Percentiles rank a stretch among this genome's conserved stretches.
Evolutionary conservation across 2,797 vertebrate genomes (phyloP).

Genomic region (Thaleichthys pacificus): DNA sequence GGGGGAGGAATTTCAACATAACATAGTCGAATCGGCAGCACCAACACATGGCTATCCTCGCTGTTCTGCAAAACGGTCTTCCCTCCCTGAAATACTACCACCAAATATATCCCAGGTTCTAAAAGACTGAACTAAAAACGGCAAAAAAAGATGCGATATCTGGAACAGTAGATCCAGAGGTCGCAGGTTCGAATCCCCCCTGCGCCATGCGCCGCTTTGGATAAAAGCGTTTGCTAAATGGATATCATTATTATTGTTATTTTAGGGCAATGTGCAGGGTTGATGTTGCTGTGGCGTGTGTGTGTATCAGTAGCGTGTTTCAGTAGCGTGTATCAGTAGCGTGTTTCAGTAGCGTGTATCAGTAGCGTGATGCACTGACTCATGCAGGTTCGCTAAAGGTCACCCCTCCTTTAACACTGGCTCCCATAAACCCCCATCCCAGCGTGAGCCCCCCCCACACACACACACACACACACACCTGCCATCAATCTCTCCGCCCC

Average conservation of each 20-base stretch:
- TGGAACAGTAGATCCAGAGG: no score
- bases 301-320: no score
- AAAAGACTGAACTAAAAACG: neutral
- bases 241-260: no score
- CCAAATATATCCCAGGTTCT: slow-evolving; percentile 31
- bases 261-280: no score
- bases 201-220: no score
- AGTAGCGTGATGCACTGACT: no score
- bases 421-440: slow-evolving; percentile 62
- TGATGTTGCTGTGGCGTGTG: no score
- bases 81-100: slow-evolving; percentile 31
- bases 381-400: slow-evolving; percentile 35
- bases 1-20: slow-evolving; percentile 3
- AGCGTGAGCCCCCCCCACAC: slow-evolving; percentile 59
- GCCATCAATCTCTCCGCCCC: slow-evolving; percentile 73
- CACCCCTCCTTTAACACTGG: slow-evolving; percentile 65
- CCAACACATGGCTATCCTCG: slow-evolving; percentile 27
- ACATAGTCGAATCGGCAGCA: slow-evolving; percentile 18
- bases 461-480: slow-evolving; percentile 34
- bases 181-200: no score
- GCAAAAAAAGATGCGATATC: neutral
- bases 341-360: no score
- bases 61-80: slow-evolving; percentile 25
- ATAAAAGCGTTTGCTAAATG: no score
- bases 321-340: no score